Base-by-base conservation (phyloP, 1,140 invertebrate genomes). In the Drosophila navojoa region DNA sequence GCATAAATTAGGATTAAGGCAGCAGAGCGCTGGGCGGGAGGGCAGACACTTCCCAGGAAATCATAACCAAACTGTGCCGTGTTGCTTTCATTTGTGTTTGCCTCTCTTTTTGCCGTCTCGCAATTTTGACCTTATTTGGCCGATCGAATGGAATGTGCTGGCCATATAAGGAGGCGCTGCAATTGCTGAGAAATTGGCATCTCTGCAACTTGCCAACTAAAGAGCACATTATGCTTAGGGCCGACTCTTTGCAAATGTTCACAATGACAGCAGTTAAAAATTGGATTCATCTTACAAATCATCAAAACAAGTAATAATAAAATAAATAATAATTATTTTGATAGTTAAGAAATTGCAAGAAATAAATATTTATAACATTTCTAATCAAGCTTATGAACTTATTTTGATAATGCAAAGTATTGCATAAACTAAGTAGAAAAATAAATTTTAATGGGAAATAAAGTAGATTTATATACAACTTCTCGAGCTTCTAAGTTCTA, bases 1-100 rank as follows among this genome's bases (percentile, higher is more conserved):
- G 81, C 89, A 91, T 91, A 91, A 91, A 80, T 91, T 86, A 71
- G 84, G 89, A 91, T 91, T 91, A 91, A 58, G 42, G 35, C 66
- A 49, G n/a, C 25, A 15, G 9, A 32, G 45, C n/a, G 5, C 42
- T 15, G 42, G n/a, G 2, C 6, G 32, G 32, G 6, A 9, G 6
- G 32, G 32, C 5, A n/a, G 13, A 16, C 77, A 77, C 75, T 86
- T 87, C 72, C 63, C 35, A 49, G 61, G 81, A 86, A 86, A 76
- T 86, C 76, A 86, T 86, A 87, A 74, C 53, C 71, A 74, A 54
- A 32, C 57, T 58, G 52, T 2, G 42, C 42, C 3, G 58, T 42
- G 57, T n/a, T 27, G 16, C 57, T 52, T 52, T 27, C 29, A n/a
- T 22, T 29, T 27, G 16, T 61, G 5, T 50, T 11, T 38, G 2